A percentile compares a stretch with the other conserved stretches of the same genome.
These are phyloP conservation scores for human DNA, from an alignment of 2,113 vertebrate species.

Conservation along the genomic window DNA sequence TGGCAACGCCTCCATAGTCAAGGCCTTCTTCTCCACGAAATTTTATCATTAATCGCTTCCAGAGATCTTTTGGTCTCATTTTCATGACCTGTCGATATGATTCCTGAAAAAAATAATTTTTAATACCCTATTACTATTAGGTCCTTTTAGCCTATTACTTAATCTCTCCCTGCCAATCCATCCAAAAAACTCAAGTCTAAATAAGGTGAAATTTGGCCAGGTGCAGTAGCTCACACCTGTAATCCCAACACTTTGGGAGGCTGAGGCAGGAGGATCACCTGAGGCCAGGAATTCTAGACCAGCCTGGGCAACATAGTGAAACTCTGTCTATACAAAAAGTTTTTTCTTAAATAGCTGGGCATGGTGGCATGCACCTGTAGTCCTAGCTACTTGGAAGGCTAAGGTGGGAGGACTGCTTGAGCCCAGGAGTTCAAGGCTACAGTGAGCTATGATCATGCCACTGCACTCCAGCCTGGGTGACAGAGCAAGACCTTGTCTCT, in stretches of 20 bases:
- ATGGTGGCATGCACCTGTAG: not conserved
- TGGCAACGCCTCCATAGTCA: constrained; percentile 98
- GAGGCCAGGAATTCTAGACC: too few species aligned
- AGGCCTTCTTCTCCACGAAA: constrained; percentile 98
- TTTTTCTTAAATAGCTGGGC: not conserved
- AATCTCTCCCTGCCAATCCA: not conserved
- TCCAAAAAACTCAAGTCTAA: not conserved
- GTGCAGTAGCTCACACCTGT: too few species aligned
- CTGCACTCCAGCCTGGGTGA: not conserved
- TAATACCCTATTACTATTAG: constrained; percentile 29
- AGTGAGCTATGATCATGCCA: not conserved
- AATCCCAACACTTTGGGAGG: too few species aligned
- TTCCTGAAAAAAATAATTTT: constrained; percentile 86
- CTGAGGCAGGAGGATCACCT: too few species aligned
- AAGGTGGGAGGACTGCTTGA: not conserved
- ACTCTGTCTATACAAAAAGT: too few species aligned
- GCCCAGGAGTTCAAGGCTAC: not conserved
- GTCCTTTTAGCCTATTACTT: constrained; percentile 38
- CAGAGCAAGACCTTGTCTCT: too few species aligned
- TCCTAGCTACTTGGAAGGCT: not conserved
- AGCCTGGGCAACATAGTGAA: too few species aligned
- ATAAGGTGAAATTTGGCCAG: not conserved
- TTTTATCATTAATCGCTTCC: constrained; percentile 99
- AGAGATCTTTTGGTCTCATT: constrained; percentile 99
- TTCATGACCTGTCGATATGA: constrained; percentile 99